Base-by-base conservation (phyloP, 2,797 vertebrate species). In the Microctenopoma lineatum region DNA sequence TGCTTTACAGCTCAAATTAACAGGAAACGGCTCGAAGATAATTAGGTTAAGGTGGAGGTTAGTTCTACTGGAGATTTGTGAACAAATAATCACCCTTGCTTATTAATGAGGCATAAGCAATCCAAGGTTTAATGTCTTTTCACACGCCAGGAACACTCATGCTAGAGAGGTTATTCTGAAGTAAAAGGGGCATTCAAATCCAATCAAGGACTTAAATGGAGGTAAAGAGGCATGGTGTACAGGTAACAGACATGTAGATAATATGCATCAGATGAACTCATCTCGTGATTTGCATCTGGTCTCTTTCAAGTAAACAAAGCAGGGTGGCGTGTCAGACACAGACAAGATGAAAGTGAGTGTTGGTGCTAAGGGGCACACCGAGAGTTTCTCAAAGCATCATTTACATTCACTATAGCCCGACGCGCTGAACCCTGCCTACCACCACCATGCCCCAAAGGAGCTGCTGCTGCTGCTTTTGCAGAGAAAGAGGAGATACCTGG, bases 351-450 rank as follows among this genome's bases (percentile, higher is more conserved):
- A 56, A 51, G 66, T 41, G 54, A 52, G 76, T 73, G 64, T 70
- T 47, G 51, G 67, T 51, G 55, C 41, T 48, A 42, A 58, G 59
- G 47, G 80, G 50, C 73, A 70, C 52, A 26, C 38, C 27, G 59
- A 69, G 59, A 69, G 70, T 71, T 58, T 75, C 76, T 83, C 66
- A 74, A 69, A 67, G 75, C 32, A 58, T 89, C 73, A 90, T 92
- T 90, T 89, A 83, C 91, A 89, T 92, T 91, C 81, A 81, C 77
- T 66, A 75, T 85, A 85, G 83, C 75, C 75, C 11, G 29, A 61
- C 75, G 66, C 54, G 61, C 34, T 41, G 12, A 81, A 70, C 77
- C 71, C 0, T 76, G 67, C 65, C 75, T 73, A 74, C 60, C 82
- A 39, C 56, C 47, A 50, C 53, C 41, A 10, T 6, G 55, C 66